phyloP scores from a whole-genome alignment of 2,113 vertebrate species.

The Orycteropus afer region DNA sequence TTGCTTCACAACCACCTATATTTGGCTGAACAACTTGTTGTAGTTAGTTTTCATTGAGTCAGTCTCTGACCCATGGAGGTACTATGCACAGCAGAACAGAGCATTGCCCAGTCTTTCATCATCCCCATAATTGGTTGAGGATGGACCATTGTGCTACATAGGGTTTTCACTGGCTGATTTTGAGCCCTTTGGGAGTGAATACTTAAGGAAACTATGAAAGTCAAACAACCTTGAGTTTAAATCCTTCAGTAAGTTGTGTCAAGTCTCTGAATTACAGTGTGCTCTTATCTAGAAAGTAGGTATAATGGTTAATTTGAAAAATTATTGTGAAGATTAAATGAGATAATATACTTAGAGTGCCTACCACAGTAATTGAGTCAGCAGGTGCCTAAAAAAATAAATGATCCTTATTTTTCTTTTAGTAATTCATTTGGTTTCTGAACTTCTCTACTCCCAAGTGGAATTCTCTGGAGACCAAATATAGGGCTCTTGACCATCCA shows the following conservation, averaged over 20 bases:
- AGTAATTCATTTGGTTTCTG: neutral
- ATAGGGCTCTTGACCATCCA: neutral
- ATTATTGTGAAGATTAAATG: neutral
- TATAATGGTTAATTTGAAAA: neutral
- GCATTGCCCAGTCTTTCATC: neutral
- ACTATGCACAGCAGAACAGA: neutral
- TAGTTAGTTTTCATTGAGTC: neutral
- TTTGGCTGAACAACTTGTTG: neutral
- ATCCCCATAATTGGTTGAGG: neutral
- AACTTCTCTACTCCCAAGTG: neutral
- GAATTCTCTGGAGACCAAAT: neutral
- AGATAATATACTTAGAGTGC: neutral
- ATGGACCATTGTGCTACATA: neutral
- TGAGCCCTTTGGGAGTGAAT: neutral
- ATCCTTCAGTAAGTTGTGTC: neutral
- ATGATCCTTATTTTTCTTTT: neutral
- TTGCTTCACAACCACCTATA: neutral
- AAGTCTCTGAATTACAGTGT: neutral
- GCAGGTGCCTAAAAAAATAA: neutral
- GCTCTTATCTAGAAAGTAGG: neutral
- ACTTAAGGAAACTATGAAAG: neutral
- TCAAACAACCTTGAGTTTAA: neutral
- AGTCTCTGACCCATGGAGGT: neutral
- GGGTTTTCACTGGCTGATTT: neutral
- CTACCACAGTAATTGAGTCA: neutral